phyloP scores from a whole-genome alignment of 1,140 invertebrate species.

The Drosophila ananassae region DNA sequence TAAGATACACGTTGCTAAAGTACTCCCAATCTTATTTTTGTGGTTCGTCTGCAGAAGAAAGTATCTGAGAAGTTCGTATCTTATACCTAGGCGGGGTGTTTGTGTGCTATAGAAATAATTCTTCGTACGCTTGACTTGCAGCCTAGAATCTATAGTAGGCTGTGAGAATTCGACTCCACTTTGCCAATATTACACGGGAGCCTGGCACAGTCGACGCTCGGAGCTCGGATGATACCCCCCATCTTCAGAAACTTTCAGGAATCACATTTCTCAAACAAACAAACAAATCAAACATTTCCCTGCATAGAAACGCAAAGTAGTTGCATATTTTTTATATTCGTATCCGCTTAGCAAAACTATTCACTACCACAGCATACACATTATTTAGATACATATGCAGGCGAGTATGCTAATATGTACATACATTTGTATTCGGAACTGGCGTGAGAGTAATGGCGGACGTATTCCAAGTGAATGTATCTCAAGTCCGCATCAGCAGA shows the following conservation, averaged over 20 bases:
- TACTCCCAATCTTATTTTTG: background rate
- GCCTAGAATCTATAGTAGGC: background rate
- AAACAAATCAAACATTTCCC: too few relatives aligned
- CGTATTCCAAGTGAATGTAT: slow-evolving; percentile 30
- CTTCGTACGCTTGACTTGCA: background rate
- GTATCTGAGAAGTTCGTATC: background rate
- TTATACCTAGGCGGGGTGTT: background rate
- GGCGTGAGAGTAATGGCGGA: slow-evolving; percentile 20
- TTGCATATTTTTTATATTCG: slow-evolving; percentile 17
- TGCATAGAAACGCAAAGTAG: background rate
- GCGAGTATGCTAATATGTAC: slow-evolving; percentile 31
- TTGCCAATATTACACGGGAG: slow-evolving; percentile 4
- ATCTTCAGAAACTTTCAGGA: too few relatives aligned
- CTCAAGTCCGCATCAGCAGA: slow-evolving; percentile 1
- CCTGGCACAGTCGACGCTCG: background rate
- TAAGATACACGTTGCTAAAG: background rate
- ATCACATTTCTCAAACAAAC: too few relatives aligned
- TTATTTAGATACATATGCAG: slow-evolving; percentile 44
- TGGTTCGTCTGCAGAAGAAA: background rate
- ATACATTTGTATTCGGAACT: slow-evolving; percentile 35
- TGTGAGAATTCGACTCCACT: background rate
- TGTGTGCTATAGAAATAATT: background rate
- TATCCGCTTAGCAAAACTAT: slow-evolving; percentile 28
- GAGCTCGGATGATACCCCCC: too few relatives aligned
- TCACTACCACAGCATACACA: slow-evolving; percentile 35